phyloP scores from a whole-genome alignment of 2,113 vertebrate species.

The Phycodurus eques region DNA sequence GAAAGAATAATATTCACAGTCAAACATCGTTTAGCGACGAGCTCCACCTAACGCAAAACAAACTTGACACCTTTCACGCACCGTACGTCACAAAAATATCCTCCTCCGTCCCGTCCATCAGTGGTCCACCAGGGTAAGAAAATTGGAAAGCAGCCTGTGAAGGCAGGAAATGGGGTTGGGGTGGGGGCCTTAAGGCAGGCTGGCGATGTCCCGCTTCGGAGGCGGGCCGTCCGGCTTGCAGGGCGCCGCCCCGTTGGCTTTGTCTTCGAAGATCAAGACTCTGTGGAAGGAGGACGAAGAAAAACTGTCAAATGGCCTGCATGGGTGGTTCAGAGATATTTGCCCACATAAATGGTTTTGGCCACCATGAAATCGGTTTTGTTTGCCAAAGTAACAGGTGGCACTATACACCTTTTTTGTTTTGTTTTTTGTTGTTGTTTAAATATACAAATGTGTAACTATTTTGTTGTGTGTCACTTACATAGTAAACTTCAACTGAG shows the following conservation, averaged over 20 bases:
- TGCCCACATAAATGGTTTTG: no score
- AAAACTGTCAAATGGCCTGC: neutral
- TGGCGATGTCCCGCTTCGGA: conserved; percentile 93
- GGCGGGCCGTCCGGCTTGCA: conserved; percentile 84
- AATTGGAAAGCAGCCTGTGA: neutral
- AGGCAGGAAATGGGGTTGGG: conserved; percentile 12
- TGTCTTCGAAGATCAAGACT: conserved; percentile 96
- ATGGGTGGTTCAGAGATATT: neutral
- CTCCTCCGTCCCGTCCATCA: conserved; percentile 31
- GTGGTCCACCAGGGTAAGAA: conserved; percentile 38
- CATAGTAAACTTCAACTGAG: no score
- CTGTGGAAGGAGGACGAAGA: conserved; percentile 62
- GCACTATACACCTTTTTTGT: no score
- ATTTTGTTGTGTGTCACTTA: no score
- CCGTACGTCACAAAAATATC: conserved; percentile 47
- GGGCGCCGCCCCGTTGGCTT: conserved; percentile 77
- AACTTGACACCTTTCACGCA: conserved; percentile 43
- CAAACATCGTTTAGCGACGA: conserved; percentile 55
- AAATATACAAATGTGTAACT: no score
- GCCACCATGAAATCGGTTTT: no score
- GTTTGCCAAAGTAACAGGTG: no score
- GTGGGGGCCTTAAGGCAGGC: conserved; percentile 81
- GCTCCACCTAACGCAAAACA: conserved; percentile 32
- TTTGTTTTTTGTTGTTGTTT: no score
- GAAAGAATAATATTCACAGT: conserved; percentile 63